Conservation (phyloP, 2,888 invertebrate genomes). For the Mythimna impura region DNA sequence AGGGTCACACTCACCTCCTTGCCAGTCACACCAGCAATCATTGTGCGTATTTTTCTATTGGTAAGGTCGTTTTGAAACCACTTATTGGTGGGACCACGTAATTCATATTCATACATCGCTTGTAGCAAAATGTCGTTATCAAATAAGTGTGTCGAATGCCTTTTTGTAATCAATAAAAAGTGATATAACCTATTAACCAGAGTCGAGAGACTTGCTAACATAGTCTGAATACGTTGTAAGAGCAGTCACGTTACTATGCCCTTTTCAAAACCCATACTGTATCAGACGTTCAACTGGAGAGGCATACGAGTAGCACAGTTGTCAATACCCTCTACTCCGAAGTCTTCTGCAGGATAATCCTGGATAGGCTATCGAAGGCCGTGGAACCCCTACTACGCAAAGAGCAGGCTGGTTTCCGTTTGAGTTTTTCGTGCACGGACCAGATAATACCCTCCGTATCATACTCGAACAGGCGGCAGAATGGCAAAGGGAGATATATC, state of each 20-base stretch:
- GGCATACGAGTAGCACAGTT: too few relatives aligned
- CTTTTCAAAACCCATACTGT: conserved; percentile 11
- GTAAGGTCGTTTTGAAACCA: conserved; percentile 17
- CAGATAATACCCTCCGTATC: too few relatives aligned
- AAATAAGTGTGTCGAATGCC: conserved; percentile 9
- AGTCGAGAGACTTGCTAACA: conserved; percentile 4
- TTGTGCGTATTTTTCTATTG: conserved; percentile 6
- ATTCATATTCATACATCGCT: conserved; percentile 3
- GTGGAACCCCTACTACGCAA: too few relatives aligned
- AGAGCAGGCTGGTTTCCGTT: too few relatives aligned
- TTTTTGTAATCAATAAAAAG: neutral
- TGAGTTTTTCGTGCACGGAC: too few relatives aligned
- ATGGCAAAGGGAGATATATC: too few relatives aligned
- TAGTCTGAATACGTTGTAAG: too few relatives aligned
- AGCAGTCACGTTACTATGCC: conserved; percentile 5
- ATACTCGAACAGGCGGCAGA: too few relatives aligned
- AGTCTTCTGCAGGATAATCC: too few relatives aligned
- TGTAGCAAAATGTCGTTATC: conserved; percentile 11
- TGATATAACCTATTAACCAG: neutral
- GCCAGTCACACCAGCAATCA: neutral
- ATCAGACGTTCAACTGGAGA: too few relatives aligned
- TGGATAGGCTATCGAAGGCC: too few relatives aligned
- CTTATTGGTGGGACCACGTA: conserved; percentile 4
- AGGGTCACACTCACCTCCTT: neutral
- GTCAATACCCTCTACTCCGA: accelerated